Evolutionary conservation across 30 jellyfish, hydroid and myxozoan genomes (phyloP), one percentile per base, ranked within the genome.

Genomic region (Aurelia sp.): DNA sequence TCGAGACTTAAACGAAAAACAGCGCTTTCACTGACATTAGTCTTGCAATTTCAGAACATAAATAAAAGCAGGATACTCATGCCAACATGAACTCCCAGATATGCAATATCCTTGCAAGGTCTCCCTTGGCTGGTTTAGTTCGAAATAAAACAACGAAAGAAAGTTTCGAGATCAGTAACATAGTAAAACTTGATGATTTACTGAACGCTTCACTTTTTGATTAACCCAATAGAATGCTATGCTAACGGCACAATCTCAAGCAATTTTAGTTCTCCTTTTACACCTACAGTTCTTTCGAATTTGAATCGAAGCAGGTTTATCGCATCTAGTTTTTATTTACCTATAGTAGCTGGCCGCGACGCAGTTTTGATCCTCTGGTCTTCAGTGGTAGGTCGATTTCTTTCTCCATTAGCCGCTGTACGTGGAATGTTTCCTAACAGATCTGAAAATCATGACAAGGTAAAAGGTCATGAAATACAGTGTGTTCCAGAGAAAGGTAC

Each of bases 311-410:
- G n/a, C 6, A 15, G 7, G 11, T 50, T 73, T 47, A 63, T 33
- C 53, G 27, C 10, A 55, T 4, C 27, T 7, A 37, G 41, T 23
- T 50, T 58, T 3, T 19, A 74, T 50, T 69, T 53, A 69, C 58
- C 91, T 44, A 66, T 62, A 15, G 91, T 66, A 16, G 71, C 35
- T n/a, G 91, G 91, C 41, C 91, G 71, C 41, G 85, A 48, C 4
- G 63, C 60, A 4, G 74, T 66, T 50, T 62, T 70, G 78, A 52
- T 70, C 18, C 71, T 23, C 15, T 10, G 44, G 31, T 22, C 79
- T 30, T 82, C 91, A 13, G 78, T 70, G 0, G 61, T 59, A 37
- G 91, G 90, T 16, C 90, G 76, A 33, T 48, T 64, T 21, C 66
- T 13, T 30, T 59, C 71, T 57, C 52, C 82, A 10, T 73, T 57